A percentile compares a stretch with the other conserved stretches of the same genome.
Evolutionary conservation across 2,888 invertebrate genomes (phyloP).

Genomic region (Pachydiplax longipennis): DNA sequence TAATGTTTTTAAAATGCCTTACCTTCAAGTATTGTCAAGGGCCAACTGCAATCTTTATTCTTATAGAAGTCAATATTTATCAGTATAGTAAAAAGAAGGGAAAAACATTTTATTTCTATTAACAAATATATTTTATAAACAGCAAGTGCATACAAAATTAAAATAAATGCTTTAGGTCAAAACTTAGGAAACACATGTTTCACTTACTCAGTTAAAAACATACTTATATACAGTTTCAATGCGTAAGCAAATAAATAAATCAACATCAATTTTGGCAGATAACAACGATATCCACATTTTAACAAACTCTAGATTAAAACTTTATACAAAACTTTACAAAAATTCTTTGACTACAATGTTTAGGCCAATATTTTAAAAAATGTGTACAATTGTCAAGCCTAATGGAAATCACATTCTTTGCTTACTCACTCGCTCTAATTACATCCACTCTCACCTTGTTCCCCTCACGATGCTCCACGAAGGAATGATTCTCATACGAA

Average conservation of each 20-base stretch:
- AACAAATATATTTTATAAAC: slow-evolving; percentile 17
- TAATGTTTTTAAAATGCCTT: too few relatives aligned
- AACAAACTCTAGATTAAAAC: slow-evolving; percentile 20
- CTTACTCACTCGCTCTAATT: neutral
- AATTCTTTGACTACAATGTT: neutral
- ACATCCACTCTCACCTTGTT: neutral
- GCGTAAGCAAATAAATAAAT: neutral
- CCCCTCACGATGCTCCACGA: neutral
- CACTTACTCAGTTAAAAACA: slow-evolving; percentile 10
- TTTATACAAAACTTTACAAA: slow-evolving; percentile 23
- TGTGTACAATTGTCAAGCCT: neutral
- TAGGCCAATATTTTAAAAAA: slow-evolving; percentile 15
- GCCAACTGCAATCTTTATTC: too few relatives aligned
- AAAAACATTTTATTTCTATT: neutral
- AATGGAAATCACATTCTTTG: slow-evolving; percentile 10
- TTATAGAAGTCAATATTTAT: too few relatives aligned
- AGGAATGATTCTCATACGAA: neutral
- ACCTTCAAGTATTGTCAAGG: too few relatives aligned
- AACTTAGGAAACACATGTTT: neutral
- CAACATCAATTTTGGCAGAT: neutral
- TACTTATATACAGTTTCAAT: neutral
- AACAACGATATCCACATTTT: slow-evolving; percentile 6
- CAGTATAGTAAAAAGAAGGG: too few relatives aligned
- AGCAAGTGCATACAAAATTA: neutral
- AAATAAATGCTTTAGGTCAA: neutral